A percentile compares a stretch with the other conserved stretches of the same genome.
Evolutionary conservation across 2,888 invertebrate species (phyloP).

Genomic region (Sinotaia quadrata): DNA sequence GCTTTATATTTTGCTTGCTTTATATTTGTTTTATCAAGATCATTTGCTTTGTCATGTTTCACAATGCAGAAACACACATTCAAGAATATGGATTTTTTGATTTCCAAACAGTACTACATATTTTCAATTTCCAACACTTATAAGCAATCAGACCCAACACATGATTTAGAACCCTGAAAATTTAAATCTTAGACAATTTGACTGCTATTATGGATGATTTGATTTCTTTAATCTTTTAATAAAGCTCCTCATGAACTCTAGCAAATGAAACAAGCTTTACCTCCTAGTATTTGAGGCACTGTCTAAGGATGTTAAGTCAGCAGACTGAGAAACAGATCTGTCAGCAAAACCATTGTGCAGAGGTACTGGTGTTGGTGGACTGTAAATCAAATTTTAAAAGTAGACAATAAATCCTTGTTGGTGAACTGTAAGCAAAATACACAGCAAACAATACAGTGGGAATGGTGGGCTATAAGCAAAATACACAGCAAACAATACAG

Average conservation of each 20-base stretch:
- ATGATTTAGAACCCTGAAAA: no score
- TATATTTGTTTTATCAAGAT: no score
- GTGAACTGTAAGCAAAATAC: background rate
- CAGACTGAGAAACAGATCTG: slow-evolving; percentile 72
- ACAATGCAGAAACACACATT: no score
- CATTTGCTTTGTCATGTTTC: no score
- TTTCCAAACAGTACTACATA: no score
- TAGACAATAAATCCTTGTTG: background rate
- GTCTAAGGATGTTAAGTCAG: slow-evolving; percentile 79
- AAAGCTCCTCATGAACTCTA: slow-evolving; percentile 1
- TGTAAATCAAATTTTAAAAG: slow-evolving; percentile 66
- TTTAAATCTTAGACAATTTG: no score
- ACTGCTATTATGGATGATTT: no score
- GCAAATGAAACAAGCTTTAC: slow-evolving; percentile 35
- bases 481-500: background rate
- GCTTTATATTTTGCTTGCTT: no score
- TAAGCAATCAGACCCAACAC: no score
- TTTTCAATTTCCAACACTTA: no score
- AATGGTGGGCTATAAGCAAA: background rate
- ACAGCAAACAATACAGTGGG: background rate
- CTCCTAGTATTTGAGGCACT: slow-evolving; percentile 60
- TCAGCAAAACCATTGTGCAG: slow-evolving; percentile 91
- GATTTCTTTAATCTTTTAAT: no score
- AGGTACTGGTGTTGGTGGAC: slow-evolving; percentile 93
- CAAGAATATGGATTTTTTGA: no score